Evolutionary conservation across 2,113 vertebrate species (phyloP), one percentile per base, ranked within the genome.

Genomic region (Myrmecophaga tridactyla): DNA sequence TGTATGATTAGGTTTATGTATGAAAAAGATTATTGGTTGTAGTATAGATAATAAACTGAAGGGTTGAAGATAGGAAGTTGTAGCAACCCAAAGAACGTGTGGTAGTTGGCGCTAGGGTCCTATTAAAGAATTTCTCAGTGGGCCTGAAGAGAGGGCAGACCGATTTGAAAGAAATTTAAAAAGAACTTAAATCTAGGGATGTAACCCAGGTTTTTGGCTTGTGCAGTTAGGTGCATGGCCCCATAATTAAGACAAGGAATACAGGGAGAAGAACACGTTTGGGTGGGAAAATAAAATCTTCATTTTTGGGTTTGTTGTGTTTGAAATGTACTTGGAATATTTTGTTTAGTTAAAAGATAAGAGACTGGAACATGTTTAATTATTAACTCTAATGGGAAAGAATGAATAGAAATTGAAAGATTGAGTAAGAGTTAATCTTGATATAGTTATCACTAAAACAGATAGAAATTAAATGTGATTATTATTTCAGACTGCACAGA

Each of bases 321-420:
- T 36, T 78, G 46, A 89, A 82, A 92, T 85, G n/a, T 89, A 65
- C 87, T 94, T 91, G 60, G 8, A 56, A 12, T 81, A n/a, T 63
- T 31, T 63, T 62, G 29, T 89, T 93, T 93, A 36, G 31, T 69
- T 92, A 92, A 70, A 86, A 89, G n/a, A 84, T 65, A 73, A 84
- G 41, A n/a, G 31, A 4, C 69, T 70, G 63, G 58, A 56, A 48
- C 13, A 10, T 92, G 69, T 34, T 73, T 83, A 87, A 51, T 82
- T 72, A 90, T 87, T 93, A 95, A 88, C 63, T 80, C 9, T 39
- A 86, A 27, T 76, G 65, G 53, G 31, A 81, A 53, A 56, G n/a
- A 75, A 65, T 88, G 63, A 89, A 39, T 70, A 63, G 92, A 85
- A 76, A 41, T 70, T 70, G 73, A 81, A 60, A 78, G 75, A 83